Evolutionary conservation across 2,113 vertebrate species (phyloP).

Genomic region (Ageneiosus marmoratus): DNA sequence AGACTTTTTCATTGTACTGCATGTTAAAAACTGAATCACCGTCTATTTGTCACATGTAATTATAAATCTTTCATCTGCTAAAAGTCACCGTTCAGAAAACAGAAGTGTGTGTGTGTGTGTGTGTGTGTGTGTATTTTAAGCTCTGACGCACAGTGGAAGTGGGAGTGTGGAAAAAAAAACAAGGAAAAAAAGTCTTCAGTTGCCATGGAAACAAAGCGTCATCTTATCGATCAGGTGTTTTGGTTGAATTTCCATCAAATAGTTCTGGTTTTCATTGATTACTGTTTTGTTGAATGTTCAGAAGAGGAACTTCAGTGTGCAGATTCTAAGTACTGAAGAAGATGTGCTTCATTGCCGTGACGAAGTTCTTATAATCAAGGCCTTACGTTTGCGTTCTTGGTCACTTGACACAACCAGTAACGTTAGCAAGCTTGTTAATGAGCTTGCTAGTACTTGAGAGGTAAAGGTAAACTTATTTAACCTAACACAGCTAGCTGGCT

Average conservation of each 20-base stretch:
- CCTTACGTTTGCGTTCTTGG: not conserved
- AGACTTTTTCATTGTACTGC: not conserved
- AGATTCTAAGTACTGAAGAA: not conserved
- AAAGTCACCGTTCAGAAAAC: not conserved
- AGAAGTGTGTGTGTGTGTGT: not conserved
- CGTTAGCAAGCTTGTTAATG: not conserved
- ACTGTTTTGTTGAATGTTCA: not conserved
- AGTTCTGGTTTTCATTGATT: not conserved
- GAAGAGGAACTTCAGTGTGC: not conserved
- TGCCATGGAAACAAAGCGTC: conserved; percentile 66
- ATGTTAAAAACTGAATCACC: not conserved
- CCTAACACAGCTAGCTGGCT: no score
- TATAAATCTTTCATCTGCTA: not conserved
- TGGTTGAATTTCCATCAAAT: not conserved
- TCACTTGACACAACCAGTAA: not conserved
- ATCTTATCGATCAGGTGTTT: conserved; percentile 25
- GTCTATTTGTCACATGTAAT: not conserved
- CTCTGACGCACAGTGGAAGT: conserved; percentile 28
- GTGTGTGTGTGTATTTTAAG: conserved; percentile 45
- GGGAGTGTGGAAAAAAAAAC: not conserved
- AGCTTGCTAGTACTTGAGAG: not conserved
- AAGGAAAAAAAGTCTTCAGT: conserved; percentile 46
- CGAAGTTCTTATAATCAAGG: not conserved
- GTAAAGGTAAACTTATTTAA: no score
- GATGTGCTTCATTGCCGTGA: not conserved